Evolutionary conservation across 64 coral and sea anemone species (phyloP).

Genomic region (Pocillopora verrucosa): DNA sequence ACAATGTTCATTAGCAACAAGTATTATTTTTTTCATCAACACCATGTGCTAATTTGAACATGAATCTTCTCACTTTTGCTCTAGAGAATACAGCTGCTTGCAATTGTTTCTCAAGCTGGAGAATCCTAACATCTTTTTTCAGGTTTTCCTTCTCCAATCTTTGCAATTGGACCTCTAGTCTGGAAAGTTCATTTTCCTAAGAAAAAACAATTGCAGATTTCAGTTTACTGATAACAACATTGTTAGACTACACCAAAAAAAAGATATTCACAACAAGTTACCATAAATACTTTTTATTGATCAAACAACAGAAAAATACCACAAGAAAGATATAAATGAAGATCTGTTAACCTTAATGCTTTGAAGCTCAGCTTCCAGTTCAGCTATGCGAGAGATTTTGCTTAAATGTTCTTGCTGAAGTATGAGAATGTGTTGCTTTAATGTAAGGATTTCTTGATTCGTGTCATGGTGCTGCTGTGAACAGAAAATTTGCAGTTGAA

Average conservation of each 20-base stretch:
- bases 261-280: neutral
- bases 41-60: too few relatives aligned
- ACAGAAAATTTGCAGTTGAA: neutral
- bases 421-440: conserved; percentile 74
- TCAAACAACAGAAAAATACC: neutral
- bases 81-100: conserved; percentile 37
- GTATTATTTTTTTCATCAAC: too few relatives aligned
- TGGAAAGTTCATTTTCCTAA: conserved; percentile 67
- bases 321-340: neutral
- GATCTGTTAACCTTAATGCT: conserved; percentile 57
- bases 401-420: conserved; percentile 83
- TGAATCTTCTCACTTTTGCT: neutral
- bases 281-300: too few relatives aligned
- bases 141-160: conserved; percentile 73
- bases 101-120: conserved; percentile 78
- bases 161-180: conserved; percentile 72
- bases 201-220: neutral
- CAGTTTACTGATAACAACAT: neutral
- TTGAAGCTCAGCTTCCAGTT: conserved; percentile 75
- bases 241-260: too few relatives aligned
- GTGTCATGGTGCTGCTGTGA: conserved; percentile 12
- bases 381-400: conserved; percentile 88
- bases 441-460: conserved; percentile 36
- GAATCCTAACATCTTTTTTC: conserved; percentile 72
- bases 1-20: too few relatives aligned